Base-by-base conservation (phyloP, 64 coral and sea anemone species). In the Porites australiensis region DNA sequence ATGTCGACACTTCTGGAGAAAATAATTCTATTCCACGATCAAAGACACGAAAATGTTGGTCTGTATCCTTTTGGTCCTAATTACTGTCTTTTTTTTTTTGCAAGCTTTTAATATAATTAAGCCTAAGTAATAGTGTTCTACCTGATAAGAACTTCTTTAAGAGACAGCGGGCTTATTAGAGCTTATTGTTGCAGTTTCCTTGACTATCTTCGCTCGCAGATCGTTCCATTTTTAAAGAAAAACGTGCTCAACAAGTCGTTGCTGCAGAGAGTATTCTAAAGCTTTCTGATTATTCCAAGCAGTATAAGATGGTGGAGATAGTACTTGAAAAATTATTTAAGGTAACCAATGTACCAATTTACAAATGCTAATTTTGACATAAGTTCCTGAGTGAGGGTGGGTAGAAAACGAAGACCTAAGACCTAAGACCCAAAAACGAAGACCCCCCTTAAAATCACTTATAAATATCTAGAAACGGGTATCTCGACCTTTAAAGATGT, bases 291-390 rank as follows among this genome's bases (percentile, higher is more conserved):
- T 94, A 94, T 90, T 65, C 62, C 16, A 94, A 94, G 51, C 93
- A 90, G 71, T 94, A 90, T 57, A 57, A 90, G n/a, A 89, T 94
- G 51, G 72, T 90, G 5, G 79, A 90, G 20, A 82, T 82, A 21
- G 82, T 94, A 0, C 22, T 86, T 20, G 81, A 94, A 77, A 94
- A 94, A 55, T 80, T 94, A 61, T 94, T 94, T 50, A 77, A 37
- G 87, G 93, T 76, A 50, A 27, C 13, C 37, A 13, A 47, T 43
- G 27, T 37, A 37, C 27, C 27, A 37, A 37, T 37, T 37, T 37
- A 37, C 27, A 37, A 37, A 37, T 37, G 27, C 27, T 37, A 37
- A 0, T 37, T 37, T 37, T 37, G 27, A 37, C 27, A 37, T 37
- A 37, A 37, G 27, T 37, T 37, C 27, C 27, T 37, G 27, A 37